A percentile compares a stretch with the other conserved stretches of the same genome.
These are phyloP conservation scores for Psilopsiagon aymara DNA, from an alignment of 2,113 vertebrate species.

Conservation along the genomic window DNA sequence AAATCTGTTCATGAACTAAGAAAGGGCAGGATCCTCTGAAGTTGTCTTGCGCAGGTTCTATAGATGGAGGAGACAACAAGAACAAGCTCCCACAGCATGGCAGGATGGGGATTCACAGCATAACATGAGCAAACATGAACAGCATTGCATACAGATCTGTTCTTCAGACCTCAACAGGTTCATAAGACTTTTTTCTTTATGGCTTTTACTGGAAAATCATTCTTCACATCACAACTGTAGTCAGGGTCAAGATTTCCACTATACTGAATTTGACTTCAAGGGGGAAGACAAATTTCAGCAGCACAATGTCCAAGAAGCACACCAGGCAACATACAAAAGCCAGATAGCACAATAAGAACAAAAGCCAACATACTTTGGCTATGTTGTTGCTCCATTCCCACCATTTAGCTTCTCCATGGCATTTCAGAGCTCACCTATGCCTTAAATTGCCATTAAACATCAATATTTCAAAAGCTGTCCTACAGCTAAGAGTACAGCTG, in stretches of 20 bases:
- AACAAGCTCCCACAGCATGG: not conserved
- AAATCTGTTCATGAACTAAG: not conserved
- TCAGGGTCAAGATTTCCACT: not conserved
- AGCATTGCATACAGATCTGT: not conserved
- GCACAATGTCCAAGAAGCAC: not conserved
- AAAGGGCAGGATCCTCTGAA: not conserved
- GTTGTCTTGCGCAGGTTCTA: not conserved
- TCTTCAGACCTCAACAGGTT: not conserved
- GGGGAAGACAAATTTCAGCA: not conserved
- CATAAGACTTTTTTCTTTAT: accelerated
- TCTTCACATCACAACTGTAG: not conserved
- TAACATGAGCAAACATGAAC: not conserved
- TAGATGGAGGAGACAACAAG: not conserved
- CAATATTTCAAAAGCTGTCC: not conserved
- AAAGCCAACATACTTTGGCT: not conserved
- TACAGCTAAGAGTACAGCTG: not conserved
- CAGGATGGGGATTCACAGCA: not conserved
- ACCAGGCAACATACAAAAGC: not conserved
- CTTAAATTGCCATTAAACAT: not conserved
- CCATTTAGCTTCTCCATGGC: not conserved
- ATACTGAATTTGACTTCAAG: not conserved
- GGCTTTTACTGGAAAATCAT: not conserved
- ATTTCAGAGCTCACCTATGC: not conserved
- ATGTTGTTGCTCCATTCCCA: not conserved
- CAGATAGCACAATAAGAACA: not conserved